These are phyloP conservation scores for Propithecus deckenii DNA, from an alignment of 2,797 vertebrate genomes.

Conservation along the genomic window DNA sequence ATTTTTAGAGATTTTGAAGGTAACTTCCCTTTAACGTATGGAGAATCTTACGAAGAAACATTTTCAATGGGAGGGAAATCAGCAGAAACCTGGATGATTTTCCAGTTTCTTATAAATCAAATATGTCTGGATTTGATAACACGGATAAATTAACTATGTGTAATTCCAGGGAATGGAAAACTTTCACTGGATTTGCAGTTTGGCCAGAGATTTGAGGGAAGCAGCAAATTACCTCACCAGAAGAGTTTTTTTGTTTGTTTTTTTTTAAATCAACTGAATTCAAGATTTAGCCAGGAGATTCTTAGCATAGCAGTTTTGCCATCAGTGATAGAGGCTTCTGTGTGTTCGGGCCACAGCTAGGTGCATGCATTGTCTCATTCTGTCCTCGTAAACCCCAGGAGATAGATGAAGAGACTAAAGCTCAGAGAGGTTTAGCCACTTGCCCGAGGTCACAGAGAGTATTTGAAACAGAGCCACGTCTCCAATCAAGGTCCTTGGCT, in stretches of 20 bases:
- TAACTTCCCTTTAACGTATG: not conserved
- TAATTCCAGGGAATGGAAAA: not conserved
- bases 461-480: not conserved
- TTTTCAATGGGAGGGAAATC: not conserved
- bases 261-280: not conserved
- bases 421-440: not conserved
- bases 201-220: not conserved
- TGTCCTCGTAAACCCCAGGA: not conserved
- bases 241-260: not conserved
- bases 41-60: not conserved
- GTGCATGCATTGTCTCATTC: not conserved
- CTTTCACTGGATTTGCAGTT: not conserved
- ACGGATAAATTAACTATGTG: not conserved
- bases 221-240: not conserved
- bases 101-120: not conserved
- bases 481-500: not conserved
- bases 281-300: not conserved
- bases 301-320: not conserved
- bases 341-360: not conserved
- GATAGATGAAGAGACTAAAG: not conserved
- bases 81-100: not conserved
- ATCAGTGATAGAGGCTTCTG: not conserved
- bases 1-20: conserved; percentile 30
- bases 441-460: not conserved
- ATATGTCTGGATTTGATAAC: not conserved